These are phyloP conservation scores for Drosophila longiperda DNA, from an alignment of 2,888 invertebrate species.

Conservation along the genomic window DNA sequence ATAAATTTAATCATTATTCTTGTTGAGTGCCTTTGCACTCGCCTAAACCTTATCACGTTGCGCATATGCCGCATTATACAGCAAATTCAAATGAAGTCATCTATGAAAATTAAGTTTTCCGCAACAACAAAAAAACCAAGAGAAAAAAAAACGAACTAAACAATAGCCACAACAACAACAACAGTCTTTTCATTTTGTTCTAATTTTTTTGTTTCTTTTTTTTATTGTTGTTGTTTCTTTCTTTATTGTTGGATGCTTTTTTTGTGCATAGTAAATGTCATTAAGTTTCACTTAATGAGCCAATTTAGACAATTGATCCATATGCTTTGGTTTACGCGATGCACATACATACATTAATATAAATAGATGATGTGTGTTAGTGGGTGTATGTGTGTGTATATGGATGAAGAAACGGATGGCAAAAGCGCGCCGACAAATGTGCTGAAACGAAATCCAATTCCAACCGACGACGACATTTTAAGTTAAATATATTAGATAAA, in stretches of 20 bases:
- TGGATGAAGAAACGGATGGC: slow-evolving; percentile 28
- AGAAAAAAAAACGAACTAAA: slow-evolving; percentile 30
- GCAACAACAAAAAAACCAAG: slow-evolving; percentile 34
- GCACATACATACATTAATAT: slow-evolving; percentile 47
- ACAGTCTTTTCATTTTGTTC: slow-evolving; percentile 46
- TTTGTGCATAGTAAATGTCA: slow-evolving; percentile 77
- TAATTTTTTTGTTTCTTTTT: slow-evolving; percentile 24
- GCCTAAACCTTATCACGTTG: slow-evolving; percentile 39
- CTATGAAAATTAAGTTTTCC: slow-evolving; percentile 61
- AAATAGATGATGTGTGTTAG: slow-evolving; percentile 43
- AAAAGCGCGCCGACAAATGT: slow-evolving; percentile 57
- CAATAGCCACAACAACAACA: slow-evolving; percentile 36
- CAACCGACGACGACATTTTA: slow-evolving; percentile 51
- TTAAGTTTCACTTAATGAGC: slow-evolving; percentile 80
- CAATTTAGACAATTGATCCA: slow-evolving; percentile 80
- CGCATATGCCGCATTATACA: slow-evolving; percentile 58
- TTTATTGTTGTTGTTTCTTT: slow-evolving; percentile 36
- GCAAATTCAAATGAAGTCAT: slow-evolving; percentile 59
- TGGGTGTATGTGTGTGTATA: slow-evolving; percentile 15
- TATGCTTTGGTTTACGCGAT: slow-evolving; percentile 77
- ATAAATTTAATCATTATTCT: slow-evolving; percentile 1
- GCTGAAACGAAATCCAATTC: slow-evolving; percentile 47
- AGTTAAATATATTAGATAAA: slow-evolving; percentile 30
- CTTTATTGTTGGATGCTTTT: slow-evolving; percentile 34
- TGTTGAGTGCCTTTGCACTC: slow-evolving; percentile 22